Conservation (phyloP, 2,797 vertebrate species). For the Pogonophryne albipinna region DNA sequence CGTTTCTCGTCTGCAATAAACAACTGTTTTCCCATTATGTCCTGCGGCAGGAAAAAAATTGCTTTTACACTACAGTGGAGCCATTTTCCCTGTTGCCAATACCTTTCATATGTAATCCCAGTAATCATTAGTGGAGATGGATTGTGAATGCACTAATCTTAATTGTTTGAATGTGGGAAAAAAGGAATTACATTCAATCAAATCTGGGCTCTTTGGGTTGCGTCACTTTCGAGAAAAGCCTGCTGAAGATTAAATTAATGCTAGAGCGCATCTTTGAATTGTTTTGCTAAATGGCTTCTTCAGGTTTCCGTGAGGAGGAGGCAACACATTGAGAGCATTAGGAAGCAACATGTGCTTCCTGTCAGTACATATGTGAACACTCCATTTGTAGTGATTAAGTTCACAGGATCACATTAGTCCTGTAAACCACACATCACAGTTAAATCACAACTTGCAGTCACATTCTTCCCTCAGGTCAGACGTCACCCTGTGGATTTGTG, state of each 20-base stretch:
- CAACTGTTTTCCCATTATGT: slow-evolving; percentile 62
- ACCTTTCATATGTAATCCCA: slow-evolving; percentile 65
- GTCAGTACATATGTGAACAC: slow-evolving; percentile 18
- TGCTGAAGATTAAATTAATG: slow-evolving; percentile 53
- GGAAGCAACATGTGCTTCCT: not conserved
- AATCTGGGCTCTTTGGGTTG: slow-evolving; percentile 19
- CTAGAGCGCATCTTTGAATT: slow-evolving; percentile 10
- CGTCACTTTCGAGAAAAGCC: slow-evolving; percentile 27
- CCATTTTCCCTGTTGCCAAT: slow-evolving; percentile 43
- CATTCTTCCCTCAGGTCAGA: slow-evolving; percentile 22
- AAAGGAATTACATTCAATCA: slow-evolving; percentile 44
- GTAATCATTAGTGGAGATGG: slow-evolving; percentile 58
- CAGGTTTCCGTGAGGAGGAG: slow-evolving; percentile 17
- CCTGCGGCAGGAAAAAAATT: slow-evolving; percentile 32
- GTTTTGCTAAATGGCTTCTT: slow-evolving; percentile 26
- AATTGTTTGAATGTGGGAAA: slow-evolving; percentile 55
- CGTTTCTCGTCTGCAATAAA: slow-evolving; percentile 59
- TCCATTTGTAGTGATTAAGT: not conserved
- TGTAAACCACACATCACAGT: not conserved
- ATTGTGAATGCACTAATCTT: slow-evolving; percentile 62
- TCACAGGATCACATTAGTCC: not conserved
- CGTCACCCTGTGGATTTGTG: slow-evolving; percentile 35
- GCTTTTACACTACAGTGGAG: slow-evolving; percentile 49
- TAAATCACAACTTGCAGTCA: not conserved
- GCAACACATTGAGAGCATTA: slow-evolving; percentile 1